Conservation (phyloP, 2,113 vertebrate genomes). For the Recurvirostra avosetta region DNA sequence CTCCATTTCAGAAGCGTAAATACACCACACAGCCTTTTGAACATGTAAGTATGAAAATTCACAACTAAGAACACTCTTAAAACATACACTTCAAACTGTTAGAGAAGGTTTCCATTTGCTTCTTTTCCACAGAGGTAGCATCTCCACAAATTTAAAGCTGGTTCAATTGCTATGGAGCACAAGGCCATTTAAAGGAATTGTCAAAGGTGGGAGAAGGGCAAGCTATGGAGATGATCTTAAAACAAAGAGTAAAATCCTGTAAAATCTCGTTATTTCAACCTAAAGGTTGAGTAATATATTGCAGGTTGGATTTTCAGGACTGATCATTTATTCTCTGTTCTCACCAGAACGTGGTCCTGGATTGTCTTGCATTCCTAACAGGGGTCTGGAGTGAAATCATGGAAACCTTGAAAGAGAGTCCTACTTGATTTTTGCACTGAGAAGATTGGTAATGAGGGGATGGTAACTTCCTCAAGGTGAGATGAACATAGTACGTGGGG, state of each 20-base stretch:
- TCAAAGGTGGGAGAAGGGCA: background rate
- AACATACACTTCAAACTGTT: background rate
- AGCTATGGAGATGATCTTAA: background rate
- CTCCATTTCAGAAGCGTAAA: background rate
- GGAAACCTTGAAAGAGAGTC: background rate
- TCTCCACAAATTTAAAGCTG: background rate
- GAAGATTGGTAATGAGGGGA: background rate
- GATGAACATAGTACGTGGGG: background rate
- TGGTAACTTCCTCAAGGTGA: background rate
- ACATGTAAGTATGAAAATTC: background rate
- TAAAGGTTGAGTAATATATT: background rate
- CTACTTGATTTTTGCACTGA: background rate
- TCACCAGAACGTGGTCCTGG: background rate
- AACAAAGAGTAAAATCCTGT: background rate
- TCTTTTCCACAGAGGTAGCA: background rate
- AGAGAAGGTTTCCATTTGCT: background rate
- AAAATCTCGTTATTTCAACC: conserved; percentile 4
- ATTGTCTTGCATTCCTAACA: background rate
- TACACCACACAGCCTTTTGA: background rate
- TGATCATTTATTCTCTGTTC: background rate
- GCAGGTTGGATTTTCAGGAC: background rate
- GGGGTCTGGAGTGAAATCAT: background rate
- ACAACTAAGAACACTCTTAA: background rate
- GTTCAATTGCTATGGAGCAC: background rate
- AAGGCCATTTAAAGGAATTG: background rate